Base-by-base conservation (phyloP, 2,888 invertebrate genomes). In the Horisme vitalbata region DNA sequence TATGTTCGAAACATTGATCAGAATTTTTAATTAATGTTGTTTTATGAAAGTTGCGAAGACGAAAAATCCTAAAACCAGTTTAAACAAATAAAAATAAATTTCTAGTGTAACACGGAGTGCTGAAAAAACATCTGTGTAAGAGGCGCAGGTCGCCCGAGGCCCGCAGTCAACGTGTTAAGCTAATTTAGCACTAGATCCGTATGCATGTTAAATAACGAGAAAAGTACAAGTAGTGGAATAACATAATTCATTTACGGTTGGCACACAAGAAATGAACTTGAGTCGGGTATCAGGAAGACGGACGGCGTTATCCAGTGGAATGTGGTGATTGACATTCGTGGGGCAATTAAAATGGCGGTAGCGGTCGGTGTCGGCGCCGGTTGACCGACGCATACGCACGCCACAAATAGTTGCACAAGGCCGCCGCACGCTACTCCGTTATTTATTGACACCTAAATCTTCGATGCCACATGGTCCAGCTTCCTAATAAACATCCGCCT, bases 351-450 rank as follows among this genome's bases (percentile, higher is more conserved):
- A 81, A 72, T 66, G 61, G 65, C 70, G 14, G 47, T 32, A 43
- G 41, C 39, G 28, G 48, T 20, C 54, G 48, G 57, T 58, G 59
- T 51, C 61, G 66, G 52, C 62, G 63, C 57, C 65, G 63, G 59
- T 59, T 55, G 63, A 61, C 58, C 63, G 64, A 61, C 64, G 67
- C 63, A 50, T 57, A 61, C 63, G 69, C 71, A 78, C 66, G 71
- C 73, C 75, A 71, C 78, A 80, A 84, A 86, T 85, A 86, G 79
- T 79, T 79, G 70, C 61, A 70, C 86, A 80, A 87, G 86, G 88
- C 73, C 83, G 65, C 65, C 65, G 41, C 77, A 71, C 65, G 71
- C 73, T 68, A 62, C 67, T 56, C 53, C 56, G 75, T 71, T 74
- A 79, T 76, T 78, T 78, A 76, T 78, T 69, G 71, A 63, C 64